Evolutionary conservation across 2,888 invertebrate genomes (phyloP).

Genomic region (Torymus auratus): DNA sequence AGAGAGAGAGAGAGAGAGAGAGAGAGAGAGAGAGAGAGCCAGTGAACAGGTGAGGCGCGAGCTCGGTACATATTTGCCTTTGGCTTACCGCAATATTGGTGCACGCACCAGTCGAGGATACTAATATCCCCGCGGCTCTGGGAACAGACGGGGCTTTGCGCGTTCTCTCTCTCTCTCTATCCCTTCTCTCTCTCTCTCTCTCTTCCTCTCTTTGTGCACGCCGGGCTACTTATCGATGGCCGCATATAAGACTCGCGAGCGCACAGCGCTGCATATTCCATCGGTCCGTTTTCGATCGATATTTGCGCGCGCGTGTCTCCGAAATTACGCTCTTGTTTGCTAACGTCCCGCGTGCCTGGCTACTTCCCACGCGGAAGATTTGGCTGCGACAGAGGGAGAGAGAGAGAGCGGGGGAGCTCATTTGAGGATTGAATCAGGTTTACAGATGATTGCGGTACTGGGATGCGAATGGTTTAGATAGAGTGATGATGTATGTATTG

Average conservation of each 20-base stretch:
- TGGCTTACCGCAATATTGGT: constrained; percentile 64
- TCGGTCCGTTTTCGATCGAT: constrained; percentile 10
- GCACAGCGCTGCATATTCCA: not conserved
- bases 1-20: constrained; percentile 20
- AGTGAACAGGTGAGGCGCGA: constrained; percentile 58
- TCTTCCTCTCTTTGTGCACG: not conserved
- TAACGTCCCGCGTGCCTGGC: no score
- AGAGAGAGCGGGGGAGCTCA: no score
- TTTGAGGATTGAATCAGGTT: no score
- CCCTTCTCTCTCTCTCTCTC: no score
- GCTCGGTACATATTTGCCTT: constrained; percentile 64
- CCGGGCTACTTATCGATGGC: constrained; percentile 27
- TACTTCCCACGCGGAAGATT: no score
- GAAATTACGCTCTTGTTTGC: constrained; percentile 9
- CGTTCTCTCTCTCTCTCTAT: not conserved
- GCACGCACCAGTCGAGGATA: constrained; percentile 41
- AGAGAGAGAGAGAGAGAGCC: constrained; percentile 7
- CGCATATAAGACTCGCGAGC: constrained; percentile 21
- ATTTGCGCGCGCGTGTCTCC: not conserved
- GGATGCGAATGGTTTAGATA: no score
- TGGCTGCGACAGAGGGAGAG: no score
- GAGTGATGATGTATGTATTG: no score
- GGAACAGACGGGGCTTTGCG: not conserved
- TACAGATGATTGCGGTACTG: no score
- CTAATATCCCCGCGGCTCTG: constrained; percentile 33